These are phyloP conservation scores for Volucella inanis DNA, from an alignment of 2,888 invertebrate genomes.

Conservation along the genomic window DNA sequence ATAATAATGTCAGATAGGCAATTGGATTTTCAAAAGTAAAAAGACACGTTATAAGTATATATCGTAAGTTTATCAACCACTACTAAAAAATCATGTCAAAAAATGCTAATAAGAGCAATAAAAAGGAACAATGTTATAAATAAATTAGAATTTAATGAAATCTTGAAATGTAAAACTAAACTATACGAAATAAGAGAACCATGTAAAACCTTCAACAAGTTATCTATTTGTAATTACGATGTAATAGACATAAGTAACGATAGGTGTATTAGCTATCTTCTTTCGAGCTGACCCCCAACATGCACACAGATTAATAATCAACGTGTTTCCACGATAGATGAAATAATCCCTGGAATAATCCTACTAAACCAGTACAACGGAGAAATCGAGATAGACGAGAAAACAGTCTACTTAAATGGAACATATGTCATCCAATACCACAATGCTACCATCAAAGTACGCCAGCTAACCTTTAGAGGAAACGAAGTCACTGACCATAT, in stretches of 20 bases:
- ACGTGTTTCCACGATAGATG: neutral
- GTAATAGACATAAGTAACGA: constrained; percentile 20
- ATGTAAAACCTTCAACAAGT: constrained; percentile 46
- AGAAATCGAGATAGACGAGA: constrained; percentile 1
- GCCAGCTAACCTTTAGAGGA: too few relatives aligned
- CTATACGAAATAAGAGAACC: constrained; percentile 44
- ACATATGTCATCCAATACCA: neutral
- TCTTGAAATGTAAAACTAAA: constrained; percentile 47
- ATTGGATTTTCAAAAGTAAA: neutral
- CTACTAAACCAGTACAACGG: neutral
- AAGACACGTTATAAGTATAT: constrained; percentile 52
- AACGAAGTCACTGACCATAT: too few relatives aligned
- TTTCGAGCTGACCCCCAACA: too few relatives aligned
- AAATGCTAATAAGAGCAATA: constrained; percentile 48
- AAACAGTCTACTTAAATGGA: neutral
- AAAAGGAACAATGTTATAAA: constrained; percentile 51
- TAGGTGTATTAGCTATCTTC: too few relatives aligned
- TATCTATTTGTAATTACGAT: constrained; percentile 48
- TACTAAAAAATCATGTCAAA: constrained; percentile 14
- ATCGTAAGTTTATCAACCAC: constrained; percentile 58
- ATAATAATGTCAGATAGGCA: too few relatives aligned
- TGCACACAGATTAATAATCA: constrained; percentile 26
- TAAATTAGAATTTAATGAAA: constrained; percentile 41
- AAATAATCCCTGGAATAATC: too few relatives aligned
- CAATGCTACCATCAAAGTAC: neutral